phyloP scores from a whole-genome alignment of 1,140 invertebrate species.

The Alviniconcha marisindica region DNA sequence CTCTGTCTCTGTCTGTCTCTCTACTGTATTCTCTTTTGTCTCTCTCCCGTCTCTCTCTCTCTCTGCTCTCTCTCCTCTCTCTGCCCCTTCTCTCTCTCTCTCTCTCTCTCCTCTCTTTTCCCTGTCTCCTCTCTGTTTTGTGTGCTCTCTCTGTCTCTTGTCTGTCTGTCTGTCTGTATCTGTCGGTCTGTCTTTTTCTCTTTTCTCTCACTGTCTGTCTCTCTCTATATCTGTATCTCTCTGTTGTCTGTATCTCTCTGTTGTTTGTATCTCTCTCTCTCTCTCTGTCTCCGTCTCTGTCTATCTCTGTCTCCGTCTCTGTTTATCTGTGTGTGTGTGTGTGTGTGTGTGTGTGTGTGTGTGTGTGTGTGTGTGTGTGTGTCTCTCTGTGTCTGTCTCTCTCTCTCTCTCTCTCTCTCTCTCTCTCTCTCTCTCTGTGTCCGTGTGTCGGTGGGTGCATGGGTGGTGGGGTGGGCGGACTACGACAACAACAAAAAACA shows the following conservation, averaged over 20 bases:
- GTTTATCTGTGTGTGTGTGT: conserved; percentile 13
- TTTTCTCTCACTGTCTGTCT: background rate
- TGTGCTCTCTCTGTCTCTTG: too few species aligned
- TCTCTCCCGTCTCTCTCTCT: background rate
- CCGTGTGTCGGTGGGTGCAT: too few species aligned
- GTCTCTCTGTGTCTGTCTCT: background rate
- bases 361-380: background rate
- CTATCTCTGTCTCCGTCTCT: background rate
- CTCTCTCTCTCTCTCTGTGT: conserved; percentile 20
- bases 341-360: background rate
- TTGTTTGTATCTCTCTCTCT: background rate
- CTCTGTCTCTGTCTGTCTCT: background rate
- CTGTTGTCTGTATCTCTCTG: background rate
- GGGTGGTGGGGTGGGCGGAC: too few species aligned
- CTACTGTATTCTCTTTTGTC: too few species aligned
- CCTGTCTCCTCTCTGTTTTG: background rate
- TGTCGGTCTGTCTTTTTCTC: background rate
- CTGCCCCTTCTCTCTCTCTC: background rate
- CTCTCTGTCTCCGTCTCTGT: background rate
- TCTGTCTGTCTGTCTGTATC: background rate
- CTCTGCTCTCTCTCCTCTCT: background rate
- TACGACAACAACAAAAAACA: too few species aligned
- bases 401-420: conserved; percentile 26
- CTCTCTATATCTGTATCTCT: background rate
- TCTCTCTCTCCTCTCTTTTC: background rate